phyloP scores from a whole-genome alignment of 2,797 vertebrate species.

The Muraenolepis orangiensis region DNA sequence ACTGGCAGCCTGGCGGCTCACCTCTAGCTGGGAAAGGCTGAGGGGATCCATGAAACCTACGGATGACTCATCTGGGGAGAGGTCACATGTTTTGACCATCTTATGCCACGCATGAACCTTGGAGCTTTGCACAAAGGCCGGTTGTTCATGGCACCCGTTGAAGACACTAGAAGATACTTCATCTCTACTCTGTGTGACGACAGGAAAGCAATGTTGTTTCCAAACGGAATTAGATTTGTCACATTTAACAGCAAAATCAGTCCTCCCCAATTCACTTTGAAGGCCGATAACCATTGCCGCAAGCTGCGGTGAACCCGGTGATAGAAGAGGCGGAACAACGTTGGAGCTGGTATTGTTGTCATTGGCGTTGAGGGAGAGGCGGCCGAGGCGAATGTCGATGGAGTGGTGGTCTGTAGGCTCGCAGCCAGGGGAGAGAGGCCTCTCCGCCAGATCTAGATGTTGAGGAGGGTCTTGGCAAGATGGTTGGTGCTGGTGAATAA shows the following conservation, averaged over 20 bases:
- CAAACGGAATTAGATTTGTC: background rate
- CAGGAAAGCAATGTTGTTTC: background rate
- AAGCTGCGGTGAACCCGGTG: background rate
- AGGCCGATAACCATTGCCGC: slow-evolving; percentile 1
- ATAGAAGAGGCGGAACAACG: slow-evolving; percentile 1
- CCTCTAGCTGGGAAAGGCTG: slow-evolving; percentile 58
- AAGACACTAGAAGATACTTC: slow-evolving; percentile 9
- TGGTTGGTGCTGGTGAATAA: background rate
- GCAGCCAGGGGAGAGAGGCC: slow-evolving; percentile 66
- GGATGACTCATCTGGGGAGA: slow-evolving; percentile 19
- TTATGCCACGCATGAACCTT: background rate
- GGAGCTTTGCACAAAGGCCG: background rate
- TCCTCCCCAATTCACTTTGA: background rate
- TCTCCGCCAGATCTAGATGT: slow-evolving; percentile 64
- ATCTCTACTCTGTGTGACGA: slow-evolving; percentile 11
- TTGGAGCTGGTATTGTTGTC: slow-evolving; percentile 26
- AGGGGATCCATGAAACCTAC: slow-evolving; percentile 59
- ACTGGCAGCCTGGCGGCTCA: slow-evolving; percentile 24
- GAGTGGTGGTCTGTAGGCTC: slow-evolving; percentile 2
- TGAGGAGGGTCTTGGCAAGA: slow-evolving; percentile 13
- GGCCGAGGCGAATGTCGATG: slow-evolving; percentile 12
- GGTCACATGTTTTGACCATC: slow-evolving; percentile 18
- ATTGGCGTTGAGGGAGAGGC: slow-evolving; percentile 41
- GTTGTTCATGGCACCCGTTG: background rate
- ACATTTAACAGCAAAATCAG: background rate